These are phyloP conservation scores for Illadopsis cleaveri DNA, from an alignment of 2,113 vertebrate species.

Conservation along the genomic window DNA sequence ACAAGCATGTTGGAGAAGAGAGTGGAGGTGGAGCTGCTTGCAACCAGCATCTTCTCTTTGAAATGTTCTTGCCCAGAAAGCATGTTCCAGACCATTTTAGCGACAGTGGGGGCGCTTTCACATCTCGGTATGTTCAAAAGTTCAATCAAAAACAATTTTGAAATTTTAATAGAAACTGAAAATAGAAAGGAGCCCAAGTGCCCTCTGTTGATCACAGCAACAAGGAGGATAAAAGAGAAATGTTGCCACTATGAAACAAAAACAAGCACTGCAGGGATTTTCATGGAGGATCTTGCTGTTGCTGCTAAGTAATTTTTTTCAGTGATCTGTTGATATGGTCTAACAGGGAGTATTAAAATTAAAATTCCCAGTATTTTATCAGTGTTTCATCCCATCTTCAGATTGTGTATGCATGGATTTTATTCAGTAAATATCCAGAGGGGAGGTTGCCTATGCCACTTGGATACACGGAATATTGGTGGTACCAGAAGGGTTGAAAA, in stretches of 20 bases:
- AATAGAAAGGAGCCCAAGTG: slow-evolving; percentile 42
- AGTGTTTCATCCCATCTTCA: not conserved
- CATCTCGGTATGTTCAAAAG: slow-evolving; percentile 11
- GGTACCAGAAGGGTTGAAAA: not conserved
- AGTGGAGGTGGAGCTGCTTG: not conserved
- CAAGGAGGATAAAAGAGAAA: slow-evolving; percentile 24
- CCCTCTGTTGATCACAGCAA: slow-evolving; percentile 50
- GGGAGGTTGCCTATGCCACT: not conserved
- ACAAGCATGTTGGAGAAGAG: not conserved
- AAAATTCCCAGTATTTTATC: not conserved
- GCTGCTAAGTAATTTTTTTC: not conserved
- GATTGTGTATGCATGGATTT: not conserved
- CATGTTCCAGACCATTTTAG: slow-evolving; percentile 8
- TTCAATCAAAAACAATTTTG: slow-evolving; percentile 25
- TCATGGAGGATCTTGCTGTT: not conserved
- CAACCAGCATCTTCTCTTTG: not conserved
- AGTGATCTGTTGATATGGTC: not conserved
- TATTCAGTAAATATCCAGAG: not conserved
- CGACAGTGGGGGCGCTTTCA: not conserved
- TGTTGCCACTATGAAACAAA: not conserved
- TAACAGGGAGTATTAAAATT: not conserved
- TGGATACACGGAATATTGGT: not conserved
- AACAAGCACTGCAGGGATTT: not conserved
- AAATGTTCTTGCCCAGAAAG: slow-evolving; percentile 17
- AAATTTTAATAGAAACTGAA: slow-evolving; percentile 60